A percentile compares a stretch with the other conserved stretches of the same genome.
These are phyloP conservation scores for Spea hammondii DNA, from an alignment of 2,797 vertebrate species.

Conservation along the genomic window DNA sequence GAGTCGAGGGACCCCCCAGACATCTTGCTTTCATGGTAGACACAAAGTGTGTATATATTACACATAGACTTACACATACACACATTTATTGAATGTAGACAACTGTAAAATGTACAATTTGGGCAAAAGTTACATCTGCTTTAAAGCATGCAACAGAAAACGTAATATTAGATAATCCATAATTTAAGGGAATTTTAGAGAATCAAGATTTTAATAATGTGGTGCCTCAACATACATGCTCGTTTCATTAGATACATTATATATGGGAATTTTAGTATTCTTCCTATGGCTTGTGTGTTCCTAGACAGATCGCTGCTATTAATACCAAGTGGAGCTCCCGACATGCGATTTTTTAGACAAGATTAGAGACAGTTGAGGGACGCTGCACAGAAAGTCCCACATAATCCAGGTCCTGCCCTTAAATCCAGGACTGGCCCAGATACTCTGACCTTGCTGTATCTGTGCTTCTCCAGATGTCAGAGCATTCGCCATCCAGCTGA, in stretches of 20 bases:
- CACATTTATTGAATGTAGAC: too few species aligned
- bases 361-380: conserved; percentile 9
- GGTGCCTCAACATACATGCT: too few species aligned
- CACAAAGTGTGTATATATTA: too few species aligned
- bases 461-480: background rate
- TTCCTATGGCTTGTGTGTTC: background rate
- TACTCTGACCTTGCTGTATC: conserved; percentile 20
- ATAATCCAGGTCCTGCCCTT: conserved; percentile 36
- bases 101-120: too few species aligned
- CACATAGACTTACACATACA: too few species aligned
- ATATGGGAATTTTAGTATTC: background rate
- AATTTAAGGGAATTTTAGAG: too few species aligned
- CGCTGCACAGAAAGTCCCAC: background rate
- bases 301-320: background rate
- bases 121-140: too few species aligned
- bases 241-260: background rate
- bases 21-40: too few species aligned
- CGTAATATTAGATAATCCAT: too few species aligned
- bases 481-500: background rate
- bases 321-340: conserved; percentile 3
- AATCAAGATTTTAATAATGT: too few species aligned
- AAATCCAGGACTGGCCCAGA: conserved; percentile 34
- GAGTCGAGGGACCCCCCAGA: too few species aligned
- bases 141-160: too few species aligned
- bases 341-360: background rate